Evolutionary conservation across 2,888 invertebrate genomes (phyloP).

Genomic region (Athalia circularis): DNA sequence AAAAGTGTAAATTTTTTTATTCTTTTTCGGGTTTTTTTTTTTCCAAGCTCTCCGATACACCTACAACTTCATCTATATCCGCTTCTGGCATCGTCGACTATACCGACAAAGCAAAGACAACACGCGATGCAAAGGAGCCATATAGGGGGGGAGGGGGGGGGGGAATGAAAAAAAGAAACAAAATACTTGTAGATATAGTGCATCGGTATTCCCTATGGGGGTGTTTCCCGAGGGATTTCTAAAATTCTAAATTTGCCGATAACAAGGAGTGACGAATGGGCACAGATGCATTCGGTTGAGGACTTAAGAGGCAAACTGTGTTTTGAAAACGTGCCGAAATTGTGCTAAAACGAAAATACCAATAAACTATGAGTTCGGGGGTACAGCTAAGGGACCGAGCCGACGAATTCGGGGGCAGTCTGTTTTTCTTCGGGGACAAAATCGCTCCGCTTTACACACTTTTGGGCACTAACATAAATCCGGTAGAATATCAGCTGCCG

Average conservation of each 20-base stretch:
- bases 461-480: slow-evolving; percentile 45
- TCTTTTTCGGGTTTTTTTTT: no score
- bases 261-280: slow-evolving; percentile 56
- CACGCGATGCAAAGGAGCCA: slow-evolving; percentile 9
- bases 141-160: background rate
- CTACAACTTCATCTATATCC: background rate
- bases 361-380: slow-evolving; percentile 32
- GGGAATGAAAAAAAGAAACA: background rate
- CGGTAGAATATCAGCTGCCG: slow-evolving; percentile 45
- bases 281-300: slow-evolving; percentile 62
- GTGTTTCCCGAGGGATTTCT: slow-evolving; percentile 36
- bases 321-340: slow-evolving; percentile 69
- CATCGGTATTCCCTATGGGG: background rate
- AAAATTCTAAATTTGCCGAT: slow-evolving; percentile 59
- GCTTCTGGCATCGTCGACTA: background rate
- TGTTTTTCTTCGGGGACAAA: slow-evolving; percentile 45
- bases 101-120: slow-evolving; percentile 39
- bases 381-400: slow-evolving; percentile 33
- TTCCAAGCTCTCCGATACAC: background rate
- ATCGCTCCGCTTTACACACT: slow-evolving; percentile 18
- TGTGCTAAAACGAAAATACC: slow-evolving; percentile 54
- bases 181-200: no score
- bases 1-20: no score
- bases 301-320: slow-evolving; percentile 57
- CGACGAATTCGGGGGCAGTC: slow-evolving; percentile 29